A percentile compares a stretch with the other conserved stretches of the same genome.
phyloP scores from a whole-genome alignment of 2,888 invertebrate species.

The Lymantria dispar region DNA sequence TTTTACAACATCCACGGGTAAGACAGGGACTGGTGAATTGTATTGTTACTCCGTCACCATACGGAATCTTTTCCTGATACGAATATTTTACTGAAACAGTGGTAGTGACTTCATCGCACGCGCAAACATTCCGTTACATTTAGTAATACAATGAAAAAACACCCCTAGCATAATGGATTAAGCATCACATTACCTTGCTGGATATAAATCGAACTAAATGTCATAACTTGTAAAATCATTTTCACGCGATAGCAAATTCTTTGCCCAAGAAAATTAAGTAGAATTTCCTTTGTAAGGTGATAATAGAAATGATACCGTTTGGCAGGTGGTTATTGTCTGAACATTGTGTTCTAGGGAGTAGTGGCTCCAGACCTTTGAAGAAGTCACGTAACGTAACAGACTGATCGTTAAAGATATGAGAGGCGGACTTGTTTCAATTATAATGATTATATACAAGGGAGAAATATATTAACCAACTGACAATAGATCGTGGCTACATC shows the following conservation, averaged over 20 bases:
- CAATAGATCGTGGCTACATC: too few species aligned
- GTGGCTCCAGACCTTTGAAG: constrained; percentile 23
- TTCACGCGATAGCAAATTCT: constrained; percentile 18
- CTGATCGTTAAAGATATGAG: background rate
- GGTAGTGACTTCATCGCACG: constrained; percentile 20
- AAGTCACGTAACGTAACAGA: background rate
- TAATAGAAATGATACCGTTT: constrained; percentile 27
- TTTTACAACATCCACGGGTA: too few species aligned
- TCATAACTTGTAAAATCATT: constrained; percentile 17
- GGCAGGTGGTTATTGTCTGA: constrained; percentile 27
- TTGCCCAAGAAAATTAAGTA: constrained; percentile 9
- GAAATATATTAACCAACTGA: too few species aligned
- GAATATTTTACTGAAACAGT: constrained; percentile 7
- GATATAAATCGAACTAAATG: constrained; percentile 9
- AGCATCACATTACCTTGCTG: constrained; percentile 3
- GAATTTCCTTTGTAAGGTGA: constrained; percentile 15
- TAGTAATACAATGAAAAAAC: constrained; percentile 3
- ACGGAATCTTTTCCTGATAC: too few species aligned
- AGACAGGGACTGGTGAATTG: too few species aligned
- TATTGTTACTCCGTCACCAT: too few species aligned
- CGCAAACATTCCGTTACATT: constrained; percentile 20
- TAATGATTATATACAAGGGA: too few species aligned
- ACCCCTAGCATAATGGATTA: constrained; percentile 1
- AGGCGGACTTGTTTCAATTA: too few species aligned
- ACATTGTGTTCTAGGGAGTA: constrained; percentile 25